These are phyloP conservation scores for Sebastiscus tertius DNA, from an alignment of 2,797 vertebrate species.

Conservation along the genomic window DNA sequence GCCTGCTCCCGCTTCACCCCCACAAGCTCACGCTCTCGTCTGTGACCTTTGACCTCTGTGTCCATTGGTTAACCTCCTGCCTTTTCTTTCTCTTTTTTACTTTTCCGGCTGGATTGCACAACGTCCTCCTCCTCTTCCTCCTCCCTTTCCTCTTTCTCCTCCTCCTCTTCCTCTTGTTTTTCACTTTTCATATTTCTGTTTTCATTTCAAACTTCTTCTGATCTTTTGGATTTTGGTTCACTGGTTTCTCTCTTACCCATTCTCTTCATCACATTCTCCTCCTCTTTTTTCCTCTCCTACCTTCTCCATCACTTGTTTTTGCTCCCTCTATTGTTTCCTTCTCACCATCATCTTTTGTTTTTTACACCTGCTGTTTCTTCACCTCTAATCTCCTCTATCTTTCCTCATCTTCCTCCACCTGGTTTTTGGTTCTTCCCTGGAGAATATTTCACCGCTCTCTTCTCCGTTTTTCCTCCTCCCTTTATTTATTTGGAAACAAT, in stretches of 20 bases:
- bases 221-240: background rate
- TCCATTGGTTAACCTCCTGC: slow-evolving; percentile 87
- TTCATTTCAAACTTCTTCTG: background rate
- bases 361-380: background rate
- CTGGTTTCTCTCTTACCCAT: background rate
- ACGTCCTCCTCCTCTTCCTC: background rate
- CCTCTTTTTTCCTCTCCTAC: too few relatives aligned
- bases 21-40: slow-evolving; percentile 56
- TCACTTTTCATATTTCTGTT: background rate
- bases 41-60: slow-evolving; percentile 74
- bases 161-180: slow-evolving; percentile 7
- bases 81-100: slow-evolving; percentile 89
- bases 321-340: background rate
- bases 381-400: background rate
- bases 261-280: background rate
- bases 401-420: background rate
- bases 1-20: background rate
- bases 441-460: background rate
- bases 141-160: background rate
- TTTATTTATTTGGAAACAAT: background rate
- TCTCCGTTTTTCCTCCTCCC: background rate
- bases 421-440: background rate
- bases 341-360: background rate
- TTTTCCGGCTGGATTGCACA: slow-evolving; percentile 69
- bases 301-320: background rate